Evolutionary conservation across 2,888 invertebrate species (phyloP), one percentile per base, ranked within the genome.

Genomic region (Coremacera marginata): DNA sequence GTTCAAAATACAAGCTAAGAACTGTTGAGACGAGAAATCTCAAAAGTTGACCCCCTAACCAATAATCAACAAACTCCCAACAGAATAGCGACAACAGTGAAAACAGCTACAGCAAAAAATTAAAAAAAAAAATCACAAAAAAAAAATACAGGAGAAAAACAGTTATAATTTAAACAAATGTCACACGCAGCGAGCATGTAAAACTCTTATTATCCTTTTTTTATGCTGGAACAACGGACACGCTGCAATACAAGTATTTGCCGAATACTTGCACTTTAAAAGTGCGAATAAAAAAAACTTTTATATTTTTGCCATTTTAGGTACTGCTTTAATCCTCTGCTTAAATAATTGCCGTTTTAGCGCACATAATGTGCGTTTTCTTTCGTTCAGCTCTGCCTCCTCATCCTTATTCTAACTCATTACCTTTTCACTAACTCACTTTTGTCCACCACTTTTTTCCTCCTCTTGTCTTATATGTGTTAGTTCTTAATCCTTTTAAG

Each of bases 401-500:
- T 44, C 14, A 44, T 14, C 44, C 11, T 16, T n/a, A n/a, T n/a
- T 16, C 19, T 63, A 34, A n/a, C n/a, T n/a, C n/a, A n/a, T n/a
- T n/a, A n/a, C n/a, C 25, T 34, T 27, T 63, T 31, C n/a, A 9
- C n/a, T 14, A n/a, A 31, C 27, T 31, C 34, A 34, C 31, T 11
- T 27, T 31, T 25, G 63, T 16, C 27, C 60, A 16, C 5, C 8
- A n/a, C 22, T 7, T 8, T 44, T 16, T 16, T 5, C n/a, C 55
- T 37, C n/a, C 19, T 57, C 1, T 14, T 3, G 14, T 52, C 8
- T 2, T 37, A 22, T 19, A 49, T 72, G 16, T 52, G 65, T 52
- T 55, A 52, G 31, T 74, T 65, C 67, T 31, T 74, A 74, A 74
- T 74, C 74, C 62, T 74, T 74, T 67, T 19, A 74, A 67, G 7